Base-by-base conservation (phyloP, 2,113 vertebrate species). In the Pomatorhinus ruficollis region DNA sequence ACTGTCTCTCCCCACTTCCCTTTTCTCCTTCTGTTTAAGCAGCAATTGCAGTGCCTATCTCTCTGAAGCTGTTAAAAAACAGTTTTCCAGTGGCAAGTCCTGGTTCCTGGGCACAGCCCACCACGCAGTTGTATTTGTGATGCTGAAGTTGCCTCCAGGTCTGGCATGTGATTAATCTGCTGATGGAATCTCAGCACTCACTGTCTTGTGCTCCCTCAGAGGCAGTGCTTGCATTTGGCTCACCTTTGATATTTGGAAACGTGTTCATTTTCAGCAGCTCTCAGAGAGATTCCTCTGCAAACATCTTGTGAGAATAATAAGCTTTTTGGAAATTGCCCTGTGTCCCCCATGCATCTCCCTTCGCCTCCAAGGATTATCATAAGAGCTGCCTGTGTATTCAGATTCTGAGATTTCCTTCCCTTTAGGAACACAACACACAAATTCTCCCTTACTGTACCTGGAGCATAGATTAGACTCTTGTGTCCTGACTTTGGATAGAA, bases 241-340 rank as follows among this genome's bases (percentile, higher is more conserved):
- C 88, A 87, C 90, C 91, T 93, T 75, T 90, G 91, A 39, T 87
- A 94, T 95, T 87, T 89, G 64, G 79, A 93, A 94, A 87, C 22
- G 28, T 63, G 87, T 64, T 70, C 37, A 71, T 89, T 96, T 87
- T 83, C 90, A 49, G 49, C 57, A 23, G 72, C 76, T 83, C 6
- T 1, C 60, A 63, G 80, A 90, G 81, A 79, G 45, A 83, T 90
- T 85, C 66, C 42, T n/a, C 83, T 82, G 69, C 71, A 95, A 96
- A 89, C 53, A 82, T 16, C 83, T 64, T 63, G 33, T 17, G 77
- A 88, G 96, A 76, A 72, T 89, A 90, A 94, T 78, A 71, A 89
- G 83, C 63, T 82, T 14, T 91, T 83, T 86, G 63, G 47, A 89
- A 89, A 90, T 60, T 35, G 74, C 57, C 68, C 53, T 8, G 2